A percentile compares a stretch with the other conserved stretches of the same genome.
phyloP scores from a whole-genome alignment of 2,113 vertebrate species.

The Diglossa brunneiventris region DNA sequence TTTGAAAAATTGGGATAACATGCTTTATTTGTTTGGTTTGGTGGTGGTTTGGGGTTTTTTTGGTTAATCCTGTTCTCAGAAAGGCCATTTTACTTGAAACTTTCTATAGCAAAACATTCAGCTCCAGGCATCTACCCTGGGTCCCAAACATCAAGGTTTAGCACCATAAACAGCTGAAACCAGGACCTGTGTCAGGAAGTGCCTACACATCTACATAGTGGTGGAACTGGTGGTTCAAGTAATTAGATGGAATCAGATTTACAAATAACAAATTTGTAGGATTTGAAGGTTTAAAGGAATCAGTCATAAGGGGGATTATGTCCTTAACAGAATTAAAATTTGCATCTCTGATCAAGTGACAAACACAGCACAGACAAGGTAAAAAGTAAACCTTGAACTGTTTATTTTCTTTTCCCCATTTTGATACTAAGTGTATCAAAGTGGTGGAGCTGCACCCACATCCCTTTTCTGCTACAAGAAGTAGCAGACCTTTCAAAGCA shows the following conservation, averaged over 20 bases:
- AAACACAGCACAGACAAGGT: background rate
- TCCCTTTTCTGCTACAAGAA: background rate
- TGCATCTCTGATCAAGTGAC: background rate
- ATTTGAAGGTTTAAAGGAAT: background rate
- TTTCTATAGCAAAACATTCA: background rate
- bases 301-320: background rate
- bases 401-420: background rate
- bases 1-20: background rate
- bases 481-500: background rate
- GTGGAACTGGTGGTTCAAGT: background rate
- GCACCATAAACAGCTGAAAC: background rate
- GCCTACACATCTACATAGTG: rapidly evolving
- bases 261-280: background rate
- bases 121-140: background rate
- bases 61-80: background rate
- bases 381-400: background rate
- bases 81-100: background rate
- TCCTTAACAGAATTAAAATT: background rate
- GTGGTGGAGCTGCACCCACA: background rate
- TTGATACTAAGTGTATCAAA: background rate
- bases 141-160: background rate
- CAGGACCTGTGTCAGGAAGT: background rate
- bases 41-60: background rate
- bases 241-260: background rate
- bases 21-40: background rate